Base-by-base conservation (phyloP, 2,797 vertebrate species). In the Agapornis canus region DNA sequence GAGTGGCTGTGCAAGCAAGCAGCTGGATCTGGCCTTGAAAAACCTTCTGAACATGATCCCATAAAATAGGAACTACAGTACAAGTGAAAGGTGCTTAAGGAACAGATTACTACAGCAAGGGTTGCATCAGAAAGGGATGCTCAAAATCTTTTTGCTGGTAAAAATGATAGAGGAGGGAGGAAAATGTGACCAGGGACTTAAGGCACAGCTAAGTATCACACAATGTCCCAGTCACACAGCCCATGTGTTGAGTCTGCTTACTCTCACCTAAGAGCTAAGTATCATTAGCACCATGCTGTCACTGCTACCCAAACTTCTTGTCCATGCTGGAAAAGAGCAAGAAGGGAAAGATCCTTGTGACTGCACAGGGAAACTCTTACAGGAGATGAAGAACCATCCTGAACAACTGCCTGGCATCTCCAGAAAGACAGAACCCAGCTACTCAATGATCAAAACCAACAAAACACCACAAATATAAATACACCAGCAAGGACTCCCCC, bases 1-100 rank as follows among this genome's bases (percentile, higher is more conserved):
- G 21, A 71, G 22, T 2, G 4, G 32, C 22, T 48, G 7, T 3
- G 6, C 35, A 45, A 80, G 63, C 0, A 0, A 69, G 37, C 29
- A 65, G 45, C 61, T 40, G 57, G 13, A 29, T 9, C 22, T 5
- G 40, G 40, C 66, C 31, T 51, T 47, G 32, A 2, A 3, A 32
- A 17, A 61, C 32, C 37, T 45, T 47, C 42, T 39, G 19, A 86
- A 45, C 14, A 3, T 19, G 23, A 37, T 12, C 49, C 27, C 20
- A 40, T 15, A 35, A 48, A 90, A 29, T 22, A 42, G 3, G 2
- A 45, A 61, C 18, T 32, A 54, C 54, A 68, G 43, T 6, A 56
- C 35, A 61, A 15, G 18, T 31, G 32, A 60, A 51, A 65, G 42
- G 26, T 39, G 29, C 43, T 37, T 45, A n/a, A 51, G 39, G 68